A percentile compares a stretch with the other conserved stretches of the same genome.
phyloP scores from a whole-genome alignment of 2,113 vertebrate species.

The Pitta sordida region DNA sequence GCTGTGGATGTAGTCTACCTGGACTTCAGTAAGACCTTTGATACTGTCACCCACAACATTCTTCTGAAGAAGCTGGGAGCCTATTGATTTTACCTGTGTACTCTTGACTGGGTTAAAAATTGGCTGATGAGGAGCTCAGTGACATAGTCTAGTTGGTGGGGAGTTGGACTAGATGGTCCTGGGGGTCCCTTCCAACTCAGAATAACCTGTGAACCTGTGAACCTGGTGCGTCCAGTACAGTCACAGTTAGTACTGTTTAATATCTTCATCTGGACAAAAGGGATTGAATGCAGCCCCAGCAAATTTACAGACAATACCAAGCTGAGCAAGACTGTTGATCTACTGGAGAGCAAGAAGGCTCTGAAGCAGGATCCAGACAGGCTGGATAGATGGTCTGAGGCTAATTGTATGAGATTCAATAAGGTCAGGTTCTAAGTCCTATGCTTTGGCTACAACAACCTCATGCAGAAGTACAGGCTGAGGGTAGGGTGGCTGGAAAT shows the following conservation, averaged over 20 bases:
- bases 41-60: neutral
- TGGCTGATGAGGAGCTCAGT: too few relatives aligned
- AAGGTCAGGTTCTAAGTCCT: neutral
- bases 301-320: neutral
- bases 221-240: too few relatives aligned
- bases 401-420: neutral
- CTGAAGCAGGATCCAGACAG: neutral
- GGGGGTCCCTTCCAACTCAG: too few relatives aligned
- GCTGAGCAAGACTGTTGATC: neutral
- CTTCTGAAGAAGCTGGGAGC: neutral
- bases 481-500: neutral
- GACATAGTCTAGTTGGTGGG: neutral
- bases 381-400: neutral
- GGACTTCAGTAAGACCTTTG: neutral
- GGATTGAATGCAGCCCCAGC: too few relatives aligned
- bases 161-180: too few relatives aligned
- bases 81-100: neutral
- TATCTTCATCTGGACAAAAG: neutral
- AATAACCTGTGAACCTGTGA: too few relatives aligned
- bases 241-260: neutral
- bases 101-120: neutral
- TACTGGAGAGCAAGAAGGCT: neutral
- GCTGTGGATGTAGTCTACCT: neutral
- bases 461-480: neutral
- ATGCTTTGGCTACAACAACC: neutral